Base-by-base conservation (phyloP, 2,797 vertebrate species). In the Arctocebus calabarensis region DNA sequence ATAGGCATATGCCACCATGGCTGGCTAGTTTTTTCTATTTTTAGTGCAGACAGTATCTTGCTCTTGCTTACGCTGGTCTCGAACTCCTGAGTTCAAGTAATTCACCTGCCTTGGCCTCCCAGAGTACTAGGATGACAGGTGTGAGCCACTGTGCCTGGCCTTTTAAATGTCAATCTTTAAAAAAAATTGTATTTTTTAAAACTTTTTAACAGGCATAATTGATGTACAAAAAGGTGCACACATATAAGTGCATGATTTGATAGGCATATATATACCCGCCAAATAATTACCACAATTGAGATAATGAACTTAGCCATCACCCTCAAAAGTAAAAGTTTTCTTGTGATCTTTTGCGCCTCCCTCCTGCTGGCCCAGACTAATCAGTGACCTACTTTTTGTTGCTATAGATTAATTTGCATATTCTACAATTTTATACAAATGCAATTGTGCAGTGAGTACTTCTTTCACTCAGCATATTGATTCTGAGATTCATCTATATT, bases 401-500 rank as follows among this genome's bases (percentile, higher is more conserved):
- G 25, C 19, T 32, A 37, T 55, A 52, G 5, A 40, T 84, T 74
- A 78, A 25, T 88, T 78, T 79, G 4, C 4, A 75, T 88, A 90
- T 83, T 84, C 23, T 86, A 70, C 29, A 84, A 68, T 95, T 91
- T 57, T 77, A 40, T 66, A 73, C 37, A 84, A 77, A 84, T 57
- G n/a, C 7, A 64, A 74, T 37, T 43, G 68, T 73, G 52, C n/a
- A 70, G 20, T 32, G 81, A 32, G 29, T 14, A 86, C 23, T 93
- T 83, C 32, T 74, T 92, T 90, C 29, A 71, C 48, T 94, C 23
- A 66, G 43, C 37, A 52, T 10, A 25, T 17, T 88, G 57, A 88
- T 82, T 91, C 89, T 62, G 61, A 93, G 61, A 88, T 81, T 94
- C 66, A 92, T 37, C 52, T 71, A 59, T 19, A n/a, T 57, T 61